Evolutionary conservation across 2,113 vertebrate genomes (phyloP).

Genomic region (Cyrtonyx montezumae): DNA sequence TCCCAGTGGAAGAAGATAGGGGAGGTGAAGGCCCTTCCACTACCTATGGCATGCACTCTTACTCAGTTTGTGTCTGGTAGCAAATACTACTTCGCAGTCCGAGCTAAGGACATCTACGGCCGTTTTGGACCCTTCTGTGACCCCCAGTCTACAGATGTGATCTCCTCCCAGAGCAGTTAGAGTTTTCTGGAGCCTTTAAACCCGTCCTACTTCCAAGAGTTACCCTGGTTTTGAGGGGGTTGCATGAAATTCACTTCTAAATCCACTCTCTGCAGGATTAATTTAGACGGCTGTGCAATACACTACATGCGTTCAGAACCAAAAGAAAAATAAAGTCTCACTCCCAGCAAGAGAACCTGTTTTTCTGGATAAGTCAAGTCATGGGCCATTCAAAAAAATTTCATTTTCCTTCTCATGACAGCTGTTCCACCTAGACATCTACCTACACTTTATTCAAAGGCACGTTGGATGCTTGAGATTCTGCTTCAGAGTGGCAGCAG

Average conservation of each 20-base stretch:
- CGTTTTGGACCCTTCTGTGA: constrained; percentile 97
- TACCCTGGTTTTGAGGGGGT: constrained; percentile 63
- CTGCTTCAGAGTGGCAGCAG: constrained; percentile 48
- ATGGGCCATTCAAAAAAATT: constrained; percentile 62
- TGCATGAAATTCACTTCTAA: constrained; percentile 79
- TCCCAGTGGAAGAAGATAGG: constrained; percentile 99
- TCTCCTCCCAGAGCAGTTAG: constrained; percentile 86
- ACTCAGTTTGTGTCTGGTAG: constrained; percentile 98
- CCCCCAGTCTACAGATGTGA: constrained; percentile 97
- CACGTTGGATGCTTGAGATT: constrained; percentile 42
- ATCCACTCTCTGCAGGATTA: constrained; percentile 74
- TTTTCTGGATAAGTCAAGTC: constrained; percentile 68
- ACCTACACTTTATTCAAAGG: constrained; percentile 16
- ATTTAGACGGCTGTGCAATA: constrained; percentile 72
- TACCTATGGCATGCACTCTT: constrained; percentile 98
- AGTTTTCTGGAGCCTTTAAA: constrained; percentile 61
- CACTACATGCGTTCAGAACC: constrained; percentile 78
- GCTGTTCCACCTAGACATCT: background rate
- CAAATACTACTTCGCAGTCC: constrained; percentile 97
- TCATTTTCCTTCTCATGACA: constrained; percentile 50
- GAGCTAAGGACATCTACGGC: constrained; percentile 95
- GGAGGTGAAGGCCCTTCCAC: constrained; percentile 94
- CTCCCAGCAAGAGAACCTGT: constrained; percentile 71
- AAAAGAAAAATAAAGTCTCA: constrained; percentile 75
- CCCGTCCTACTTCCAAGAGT: constrained; percentile 48